Conservation (phyloP, 2,113 vertebrate genomes). For the Cyphomyrus discorhynchus region DNA sequence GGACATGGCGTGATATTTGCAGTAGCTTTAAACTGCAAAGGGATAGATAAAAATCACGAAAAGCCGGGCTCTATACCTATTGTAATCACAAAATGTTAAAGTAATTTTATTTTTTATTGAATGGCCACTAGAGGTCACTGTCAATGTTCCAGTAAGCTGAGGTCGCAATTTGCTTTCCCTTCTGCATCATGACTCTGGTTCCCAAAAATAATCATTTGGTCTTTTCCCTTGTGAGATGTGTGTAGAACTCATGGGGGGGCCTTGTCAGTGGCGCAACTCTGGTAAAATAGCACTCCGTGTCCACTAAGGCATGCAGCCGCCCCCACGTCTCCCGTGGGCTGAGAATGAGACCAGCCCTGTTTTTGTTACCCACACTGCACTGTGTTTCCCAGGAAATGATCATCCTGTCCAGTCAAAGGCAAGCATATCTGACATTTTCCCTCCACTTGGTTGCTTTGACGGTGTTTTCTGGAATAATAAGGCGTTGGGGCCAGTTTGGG, state of each 20-base stretch:
- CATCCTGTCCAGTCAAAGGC: background rate
- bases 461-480: background rate
- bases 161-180: background rate
- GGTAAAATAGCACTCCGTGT: background rate
- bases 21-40: background rate
- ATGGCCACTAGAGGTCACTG: background rate
- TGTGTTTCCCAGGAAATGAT: background rate
- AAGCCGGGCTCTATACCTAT: background rate
- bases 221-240: background rate
- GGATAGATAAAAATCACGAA: background rate
- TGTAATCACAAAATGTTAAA: background rate
- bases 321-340: background rate
- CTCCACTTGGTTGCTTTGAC: background rate
- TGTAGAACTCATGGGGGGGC: background rate
- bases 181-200: background rate
- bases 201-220: background rate
- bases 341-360: background rate
- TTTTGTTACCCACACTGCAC: background rate
- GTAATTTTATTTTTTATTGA: background rate
- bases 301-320: background rate
- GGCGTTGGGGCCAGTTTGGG: background rate
- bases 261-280: background rate
- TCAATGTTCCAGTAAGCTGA: background rate
- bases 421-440: background rate
- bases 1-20: background rate